Evolutionary conservation across 2,113 vertebrate species (phyloP), one percentile per base, ranked within the genome.

Genomic region (Myiagra hebetior): DNA sequence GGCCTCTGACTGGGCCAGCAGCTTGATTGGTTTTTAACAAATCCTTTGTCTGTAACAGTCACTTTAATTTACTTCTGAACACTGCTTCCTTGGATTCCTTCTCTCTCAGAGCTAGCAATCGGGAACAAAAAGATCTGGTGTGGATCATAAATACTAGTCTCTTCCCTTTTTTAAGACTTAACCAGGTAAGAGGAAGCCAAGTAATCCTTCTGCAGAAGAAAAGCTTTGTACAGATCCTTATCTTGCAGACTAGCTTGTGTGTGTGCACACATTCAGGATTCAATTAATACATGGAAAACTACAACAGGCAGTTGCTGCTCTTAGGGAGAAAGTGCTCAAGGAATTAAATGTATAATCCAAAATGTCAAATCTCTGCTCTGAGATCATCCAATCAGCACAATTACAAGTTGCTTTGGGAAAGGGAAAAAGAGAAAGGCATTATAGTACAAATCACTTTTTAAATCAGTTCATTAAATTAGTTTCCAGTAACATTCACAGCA

Each of bases 311-410:
- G 83, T 79, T 86, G 73, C 76, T 95, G 83, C 64, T 96, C 76
- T 84, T 81, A 37, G 64, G 50, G 64, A 37, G 46, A 68, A 95
- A 84, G 35, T 84, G 52, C 76, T 84, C 69, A 81, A 94, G 83
- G 88, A 96, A 92, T 94, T 84, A 92, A 94, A 52, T 33, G 31
- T 60, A 42, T 89, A 92, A 95, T 87, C 93, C 83, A 78, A 84
- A 96, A 91, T 50, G 65, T 89, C 47, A 84, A 87, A 87, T 91
- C 69, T 42, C 92, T 95, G 86, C 80, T 73, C 65, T 85, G 80
- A 94, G 69, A 92, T 76, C 75, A 89, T 87, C 52, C 91, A 82
- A 8, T 72, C 83, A 79, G 53, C 53, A 93, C 64, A 85, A 49
- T 65, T 87, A 81, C 37, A 91, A 89, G 52, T 96, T 86, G 64